Base-by-base conservation (phyloP, 2,113 vertebrate genomes). In the Condylura cristata region DNA sequence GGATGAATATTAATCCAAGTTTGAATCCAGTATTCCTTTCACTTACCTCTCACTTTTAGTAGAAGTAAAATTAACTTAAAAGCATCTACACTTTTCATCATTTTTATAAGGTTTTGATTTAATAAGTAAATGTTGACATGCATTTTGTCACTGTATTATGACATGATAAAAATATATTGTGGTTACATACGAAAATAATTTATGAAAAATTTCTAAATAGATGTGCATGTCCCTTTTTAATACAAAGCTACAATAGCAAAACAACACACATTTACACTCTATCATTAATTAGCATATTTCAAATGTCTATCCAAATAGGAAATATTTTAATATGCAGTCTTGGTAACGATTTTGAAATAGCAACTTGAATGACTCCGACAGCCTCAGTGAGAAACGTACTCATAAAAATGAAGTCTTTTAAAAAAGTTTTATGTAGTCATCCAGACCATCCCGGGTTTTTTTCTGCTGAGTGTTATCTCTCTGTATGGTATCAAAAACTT, bases 231-330 rank as follows among this genome's bases (percentile, higher is more conserved):
- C 58, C 0, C 46, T 75, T 86, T 92, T 51, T 53, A 46, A 89
- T 82, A 41, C 24, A 90, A 41, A 91, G 3, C 63, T 93, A 91
- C 90, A 88, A 92, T 92, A 96, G 66, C 3, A 92, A 95, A 46
- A 83, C 51, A 97, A 95, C 71, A 78, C 20, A 97, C 91, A 95
- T 94, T 22, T 61, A 93, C 30, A 70, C 2, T 0, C 94, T n/a
- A 97, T 95, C 97, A 89, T 96, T 97, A 94, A 97, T 95, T 53
- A 70, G 84, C 63, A 76, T 75, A 66, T 28, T 81, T 44, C 34
- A 96, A 56, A 10, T 86, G 65, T 65, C 24, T 86, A 3, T 66
- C 68, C 74, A 93, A 96, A 93, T 97, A 89, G 96, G 89, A 94
- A 92, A 94, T 90, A 2, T 94, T 96, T 61, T 96, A 95, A 98